These are phyloP conservation scores for Crocodylus rhombifer DNA, from an alignment of 2,797 vertebrate species.

Conservation along the genomic window DNA sequence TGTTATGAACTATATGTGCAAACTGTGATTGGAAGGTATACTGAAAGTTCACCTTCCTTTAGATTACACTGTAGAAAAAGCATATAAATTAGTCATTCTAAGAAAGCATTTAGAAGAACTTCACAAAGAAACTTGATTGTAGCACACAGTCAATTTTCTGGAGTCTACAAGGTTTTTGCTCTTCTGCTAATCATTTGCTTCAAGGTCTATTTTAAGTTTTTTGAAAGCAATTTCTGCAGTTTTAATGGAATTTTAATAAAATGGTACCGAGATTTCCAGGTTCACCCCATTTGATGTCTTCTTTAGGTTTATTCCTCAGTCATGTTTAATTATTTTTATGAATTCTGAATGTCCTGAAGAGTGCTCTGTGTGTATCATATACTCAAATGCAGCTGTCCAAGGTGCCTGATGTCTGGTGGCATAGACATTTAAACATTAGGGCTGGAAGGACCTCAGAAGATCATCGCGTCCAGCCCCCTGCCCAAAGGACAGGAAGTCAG, in stretches of 20 bases:
- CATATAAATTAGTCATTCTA: constrained; percentile 25
- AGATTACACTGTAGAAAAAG: constrained; percentile 54
- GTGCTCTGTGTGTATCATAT: not conserved
- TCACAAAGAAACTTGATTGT: constrained; percentile 55
- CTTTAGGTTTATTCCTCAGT: not conserved
- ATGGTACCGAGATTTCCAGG: not conserved
- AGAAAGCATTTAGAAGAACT: constrained; percentile 60
- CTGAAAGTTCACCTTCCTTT: constrained; percentile 56
- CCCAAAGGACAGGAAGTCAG: too few relatives aligned
- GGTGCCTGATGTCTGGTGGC: not conserved
- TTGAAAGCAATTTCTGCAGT: constrained; percentile 25
- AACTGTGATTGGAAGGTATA: constrained; percentile 59
- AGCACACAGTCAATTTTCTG: constrained; percentile 5
- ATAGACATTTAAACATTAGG: too few relatives aligned
- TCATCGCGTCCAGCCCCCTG: too few relatives aligned
- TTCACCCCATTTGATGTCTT: not conserved
- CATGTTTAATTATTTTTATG: not conserved
- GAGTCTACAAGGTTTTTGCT: constrained; percentile 24
- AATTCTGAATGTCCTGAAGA: not conserved
- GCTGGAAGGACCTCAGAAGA: too few relatives aligned
- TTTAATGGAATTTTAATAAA: constrained; percentile 38
- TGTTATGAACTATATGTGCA: constrained; percentile 68
- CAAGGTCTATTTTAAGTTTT: constrained; percentile 18
- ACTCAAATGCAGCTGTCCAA: not conserved
- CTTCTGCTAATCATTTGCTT: constrained; percentile 1